phyloP scores from a whole-genome alignment of 2,797 vertebrate genomes.

The Mormyrus proboscirostris region DNA sequence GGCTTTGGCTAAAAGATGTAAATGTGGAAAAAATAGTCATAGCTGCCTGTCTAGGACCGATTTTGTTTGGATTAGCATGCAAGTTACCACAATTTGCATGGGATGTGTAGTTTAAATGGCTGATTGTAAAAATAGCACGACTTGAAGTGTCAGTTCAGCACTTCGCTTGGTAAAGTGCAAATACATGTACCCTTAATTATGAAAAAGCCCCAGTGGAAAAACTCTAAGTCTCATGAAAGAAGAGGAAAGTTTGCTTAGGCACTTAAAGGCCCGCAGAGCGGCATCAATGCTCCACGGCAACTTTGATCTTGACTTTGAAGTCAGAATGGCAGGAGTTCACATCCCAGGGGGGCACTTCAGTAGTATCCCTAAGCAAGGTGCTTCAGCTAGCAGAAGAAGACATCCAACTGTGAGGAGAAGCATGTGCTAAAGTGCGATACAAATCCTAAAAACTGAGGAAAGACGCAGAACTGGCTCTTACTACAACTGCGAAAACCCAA shows the following conservation, averaged over 20 bases:
- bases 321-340: neutral
- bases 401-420: neutral
- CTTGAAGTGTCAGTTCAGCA: neutral
- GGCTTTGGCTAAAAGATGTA: neutral
- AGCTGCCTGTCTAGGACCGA: neutral
- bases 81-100: neutral
- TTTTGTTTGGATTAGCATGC: neutral
- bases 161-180: neutral
- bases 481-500: neutral
- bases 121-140: neutral
- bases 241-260: neutral
- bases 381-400: neutral
- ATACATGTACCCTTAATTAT: neutral
- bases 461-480: neutral
- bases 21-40: neutral
- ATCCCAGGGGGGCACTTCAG: neutral
- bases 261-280: neutral
- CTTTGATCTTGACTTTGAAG: constrained; percentile 9
- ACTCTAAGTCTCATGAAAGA: neutral
- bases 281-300: neutral
- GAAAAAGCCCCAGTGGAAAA: neutral
- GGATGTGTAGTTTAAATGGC: neutral
- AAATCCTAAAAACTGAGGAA: neutral
- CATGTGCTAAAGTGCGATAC: neutral
- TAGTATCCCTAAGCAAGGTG: neutral